These are phyloP conservation scores for Drosophila phalerata DNA, from an alignment of 2,888 invertebrate genomes.

Conservation along the genomic window DNA sequence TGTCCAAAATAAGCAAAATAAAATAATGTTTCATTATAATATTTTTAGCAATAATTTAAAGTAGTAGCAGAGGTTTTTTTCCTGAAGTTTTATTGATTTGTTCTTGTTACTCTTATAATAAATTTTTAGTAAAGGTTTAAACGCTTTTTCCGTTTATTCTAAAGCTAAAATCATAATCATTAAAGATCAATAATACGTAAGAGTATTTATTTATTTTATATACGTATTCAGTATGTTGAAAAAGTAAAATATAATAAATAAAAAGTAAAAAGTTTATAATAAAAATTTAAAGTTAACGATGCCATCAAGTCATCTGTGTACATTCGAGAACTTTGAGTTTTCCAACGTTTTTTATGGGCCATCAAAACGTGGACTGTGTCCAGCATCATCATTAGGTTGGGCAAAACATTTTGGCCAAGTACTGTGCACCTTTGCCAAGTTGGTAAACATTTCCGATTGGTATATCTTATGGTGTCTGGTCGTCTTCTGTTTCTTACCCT, in stretches of 20 bases:
- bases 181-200: too few relatives aligned
- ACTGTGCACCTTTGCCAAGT: constrained; percentile 16
- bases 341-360: constrained; percentile 3
- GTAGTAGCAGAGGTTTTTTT: too few relatives aligned
- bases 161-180: too few relatives aligned
- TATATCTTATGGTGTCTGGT: constrained; percentile 11
- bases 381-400: neutral
- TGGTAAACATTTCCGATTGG: constrained; percentile 24
- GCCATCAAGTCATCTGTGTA: constrained; percentile 1
- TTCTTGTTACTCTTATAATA: too few relatives aligned
- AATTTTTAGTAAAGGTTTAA: too few relatives aligned
- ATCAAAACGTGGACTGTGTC: constrained; percentile 16
- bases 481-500: neutral
- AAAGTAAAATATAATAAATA: too few relatives aligned
- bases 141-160: too few relatives aligned
- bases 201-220: too few relatives aligned
- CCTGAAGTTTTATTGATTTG: too few relatives aligned
- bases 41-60: neutral
- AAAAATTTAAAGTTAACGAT: neutral
- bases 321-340: neutral
- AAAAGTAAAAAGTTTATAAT: neutral
- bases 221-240: too few relatives aligned
- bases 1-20: neutral
- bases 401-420: constrained; percentile 6
- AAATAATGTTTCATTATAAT: neutral